Percentiles rank a stretch among this genome's conserved stretches.
phyloP scores from a whole-genome alignment of 2,113 vertebrate genomes.

The Sitta europaea region DNA sequence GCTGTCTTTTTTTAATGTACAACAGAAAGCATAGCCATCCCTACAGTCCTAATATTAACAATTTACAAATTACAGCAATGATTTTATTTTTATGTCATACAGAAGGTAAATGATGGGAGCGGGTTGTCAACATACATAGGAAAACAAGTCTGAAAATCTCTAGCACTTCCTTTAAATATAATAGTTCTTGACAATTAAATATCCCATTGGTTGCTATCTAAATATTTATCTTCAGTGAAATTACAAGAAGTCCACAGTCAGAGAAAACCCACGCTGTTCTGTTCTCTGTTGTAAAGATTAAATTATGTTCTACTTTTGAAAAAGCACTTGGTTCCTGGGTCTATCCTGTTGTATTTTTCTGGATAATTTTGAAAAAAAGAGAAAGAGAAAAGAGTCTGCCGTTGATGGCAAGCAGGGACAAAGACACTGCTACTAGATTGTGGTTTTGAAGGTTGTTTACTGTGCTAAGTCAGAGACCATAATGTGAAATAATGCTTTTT shows the following conservation, averaged over 20 bases:
- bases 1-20: neutral
- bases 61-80: constrained; percentile 36
- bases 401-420: neutral
- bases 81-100: constrained; percentile 13
- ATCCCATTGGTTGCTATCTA: neutral
- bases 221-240: constrained; percentile 46
- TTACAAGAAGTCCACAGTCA: constrained; percentile 4
- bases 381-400: neutral
- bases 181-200: constrained; percentile 40
- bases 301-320: constrained; percentile 4
- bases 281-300: neutral
- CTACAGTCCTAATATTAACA: constrained; percentile 28
- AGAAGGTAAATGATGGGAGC: constrained; percentile 9
- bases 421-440: neutral
- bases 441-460: constrained; percentile 29
- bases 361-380: neutral
- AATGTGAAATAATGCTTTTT: constrained; percentile 34
- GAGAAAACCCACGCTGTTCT: neutral
- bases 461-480: constrained; percentile 15
- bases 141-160: constrained; percentile 24
- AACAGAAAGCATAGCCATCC: neutral
- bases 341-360: constrained; percentile 12
- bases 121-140: constrained; percentile 17
- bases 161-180: constrained; percentile 8
- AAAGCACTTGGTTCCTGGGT: neutral